phyloP scores from a whole-genome alignment of 2,888 invertebrate species.

The Panopea generosa region DNA sequence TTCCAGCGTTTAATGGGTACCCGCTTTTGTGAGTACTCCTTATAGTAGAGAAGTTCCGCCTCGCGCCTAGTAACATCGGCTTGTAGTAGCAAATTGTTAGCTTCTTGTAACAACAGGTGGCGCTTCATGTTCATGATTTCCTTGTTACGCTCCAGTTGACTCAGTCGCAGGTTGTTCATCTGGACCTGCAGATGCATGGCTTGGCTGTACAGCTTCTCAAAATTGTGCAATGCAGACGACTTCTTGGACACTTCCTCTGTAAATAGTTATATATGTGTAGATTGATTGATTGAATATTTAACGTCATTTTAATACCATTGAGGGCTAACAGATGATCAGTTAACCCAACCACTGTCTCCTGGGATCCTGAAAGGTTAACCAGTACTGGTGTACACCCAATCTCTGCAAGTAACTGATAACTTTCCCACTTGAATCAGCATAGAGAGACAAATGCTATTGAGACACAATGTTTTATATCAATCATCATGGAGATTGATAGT shows the following conservation, averaged over 20 bases:
- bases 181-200: slow-evolving; percentile 82
- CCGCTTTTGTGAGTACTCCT: slow-evolving; percentile 72
- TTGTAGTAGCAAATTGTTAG: slow-evolving; percentile 82
- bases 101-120: slow-evolving; percentile 82
- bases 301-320: too few relatives aligned
- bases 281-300: too few relatives aligned
- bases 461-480: too few relatives aligned
- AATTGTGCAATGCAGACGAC: slow-evolving; percentile 77
- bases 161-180: slow-evolving; percentile 81
- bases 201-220: slow-evolving; percentile 81
- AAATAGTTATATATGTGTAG: too few relatives aligned
- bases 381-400: too few relatives aligned
- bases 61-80: slow-evolving; percentile 81
- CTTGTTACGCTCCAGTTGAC: slow-evolving; percentile 81
- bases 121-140: slow-evolving; percentile 83
- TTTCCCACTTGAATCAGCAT: too few relatives aligned
- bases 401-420: too few relatives aligned
- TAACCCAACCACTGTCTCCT: too few relatives aligned
- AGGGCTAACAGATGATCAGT: too few relatives aligned
- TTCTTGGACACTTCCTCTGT: slow-evolving; percentile 79
- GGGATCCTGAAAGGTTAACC: too few relatives aligned
- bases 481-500: too few relatives aligned
- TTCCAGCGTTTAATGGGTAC: slow-evolving; percentile 78
- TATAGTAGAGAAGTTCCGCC: slow-evolving; percentile 79
- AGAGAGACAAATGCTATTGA: too few relatives aligned